phyloP scores from a whole-genome alignment of 2,113 vertebrate genomes.

The Anseranas semipalmata region DNA sequence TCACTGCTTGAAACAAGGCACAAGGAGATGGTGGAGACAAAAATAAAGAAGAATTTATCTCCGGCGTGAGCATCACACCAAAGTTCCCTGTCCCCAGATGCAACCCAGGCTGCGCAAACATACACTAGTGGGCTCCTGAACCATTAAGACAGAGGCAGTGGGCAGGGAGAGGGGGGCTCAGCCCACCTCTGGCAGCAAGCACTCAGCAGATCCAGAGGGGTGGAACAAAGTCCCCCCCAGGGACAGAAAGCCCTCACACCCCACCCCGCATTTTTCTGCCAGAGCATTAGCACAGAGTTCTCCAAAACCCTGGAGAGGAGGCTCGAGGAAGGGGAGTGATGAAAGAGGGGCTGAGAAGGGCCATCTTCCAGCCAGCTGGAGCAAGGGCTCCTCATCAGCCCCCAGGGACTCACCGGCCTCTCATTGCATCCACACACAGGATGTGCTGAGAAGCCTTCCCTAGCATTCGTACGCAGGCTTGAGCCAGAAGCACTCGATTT shows the following conservation, averaged over 20 bases:
- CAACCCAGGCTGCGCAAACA: not conserved
- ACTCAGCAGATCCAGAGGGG: not conserved
- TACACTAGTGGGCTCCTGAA: not conserved
- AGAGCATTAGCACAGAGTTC: not conserved
- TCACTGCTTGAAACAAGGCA: not conserved
- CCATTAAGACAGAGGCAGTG: accelerated
- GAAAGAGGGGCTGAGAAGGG: not conserved
- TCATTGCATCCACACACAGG: not conserved
- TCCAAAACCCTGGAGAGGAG: not conserved
- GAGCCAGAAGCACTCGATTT: not conserved
- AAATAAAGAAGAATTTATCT: not conserved
- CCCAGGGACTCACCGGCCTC: not conserved
- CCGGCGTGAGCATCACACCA: not conserved
- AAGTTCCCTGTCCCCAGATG: not conserved
- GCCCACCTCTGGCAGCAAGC: accelerated
- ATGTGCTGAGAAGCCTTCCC: not conserved
- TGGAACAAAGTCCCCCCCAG: not conserved
- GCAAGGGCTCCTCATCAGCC: not conserved
- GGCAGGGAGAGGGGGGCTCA: not conserved
- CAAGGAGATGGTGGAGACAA: not conserved
- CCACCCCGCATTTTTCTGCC: not conserved
- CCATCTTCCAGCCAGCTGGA: not conserved
- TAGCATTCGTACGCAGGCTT: not conserved
- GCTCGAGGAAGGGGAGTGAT: not conserved
- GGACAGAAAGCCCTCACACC: not conserved